These are phyloP conservation scores for Philhelius pedissequus DNA, from an alignment of 2,888 invertebrate species.

Conservation along the genomic window DNA sequence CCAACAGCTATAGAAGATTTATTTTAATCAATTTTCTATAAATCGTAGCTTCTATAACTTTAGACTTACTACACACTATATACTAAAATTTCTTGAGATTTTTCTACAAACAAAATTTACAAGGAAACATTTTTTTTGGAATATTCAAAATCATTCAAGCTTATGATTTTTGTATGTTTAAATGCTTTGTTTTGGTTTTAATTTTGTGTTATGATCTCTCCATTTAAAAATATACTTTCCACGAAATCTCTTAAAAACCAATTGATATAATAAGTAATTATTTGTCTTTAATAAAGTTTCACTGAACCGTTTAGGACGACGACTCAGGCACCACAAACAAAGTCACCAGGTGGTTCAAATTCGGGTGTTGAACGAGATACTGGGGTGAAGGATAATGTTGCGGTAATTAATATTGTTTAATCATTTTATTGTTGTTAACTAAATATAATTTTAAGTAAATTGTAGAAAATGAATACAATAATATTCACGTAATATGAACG, in stretches of 20 bases:
- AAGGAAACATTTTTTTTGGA: no score
- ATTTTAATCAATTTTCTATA: no score
- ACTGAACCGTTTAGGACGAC: conserved; percentile 71
- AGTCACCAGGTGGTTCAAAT: conserved; percentile 87
- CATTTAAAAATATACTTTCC: neutral
- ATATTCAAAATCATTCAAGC: no score
- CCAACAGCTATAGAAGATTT: no score
- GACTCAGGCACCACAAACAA: conserved; percentile 82
- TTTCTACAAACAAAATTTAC: no score
- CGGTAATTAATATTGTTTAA: conserved; percentile 59
- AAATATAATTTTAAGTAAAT: no score
- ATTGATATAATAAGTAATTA: conserved; percentile 27
- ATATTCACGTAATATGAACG: no score
- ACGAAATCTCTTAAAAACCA: neutral
- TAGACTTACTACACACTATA: no score
- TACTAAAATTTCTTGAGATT: no score
- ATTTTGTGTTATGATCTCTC: neutral
- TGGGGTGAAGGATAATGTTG: conserved; percentile 71
- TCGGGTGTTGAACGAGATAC: conserved; percentile 78
- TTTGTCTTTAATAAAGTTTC: conserved; percentile 69
- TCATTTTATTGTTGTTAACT: neutral
- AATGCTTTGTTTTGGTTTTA: neutral
- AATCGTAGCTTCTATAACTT: no score
- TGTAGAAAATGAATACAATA: no score
- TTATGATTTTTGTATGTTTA: no score